A percentile compares a stretch with the other conserved stretches of the same genome.
These are phyloP conservation scores for Lacerta bilineata DNA, from an alignment of 2,797 vertebrate genomes.

Conservation along the genomic window DNA sequence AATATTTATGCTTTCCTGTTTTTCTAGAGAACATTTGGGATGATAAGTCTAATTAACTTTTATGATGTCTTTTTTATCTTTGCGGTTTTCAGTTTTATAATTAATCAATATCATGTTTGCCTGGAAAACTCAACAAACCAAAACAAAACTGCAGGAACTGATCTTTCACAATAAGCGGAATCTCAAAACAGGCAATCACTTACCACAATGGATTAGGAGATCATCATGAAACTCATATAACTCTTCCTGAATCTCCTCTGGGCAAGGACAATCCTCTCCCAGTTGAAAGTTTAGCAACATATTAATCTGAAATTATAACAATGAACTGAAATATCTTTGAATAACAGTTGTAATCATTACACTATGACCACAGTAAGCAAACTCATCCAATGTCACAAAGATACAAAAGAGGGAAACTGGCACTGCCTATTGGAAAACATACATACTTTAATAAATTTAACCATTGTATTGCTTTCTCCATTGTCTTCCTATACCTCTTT, in stretches of 20 bases:
- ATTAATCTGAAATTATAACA: slow-evolving; percentile 90
- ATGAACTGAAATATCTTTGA: slow-evolving; percentile 59
- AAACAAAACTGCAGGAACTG: background rate
- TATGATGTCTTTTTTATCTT: slow-evolving; percentile 10
- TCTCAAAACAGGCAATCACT: slow-evolving; percentile 55
- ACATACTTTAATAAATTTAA: no score
- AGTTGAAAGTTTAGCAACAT: slow-evolving; percentile 96
- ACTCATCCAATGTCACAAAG: background rate
- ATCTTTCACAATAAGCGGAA: background rate
- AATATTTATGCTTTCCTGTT: background rate
- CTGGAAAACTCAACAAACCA: background rate
- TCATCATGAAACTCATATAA: slow-evolving; percentile 94
- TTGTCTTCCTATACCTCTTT: background rate
- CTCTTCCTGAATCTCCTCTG: slow-evolving; percentile 93
- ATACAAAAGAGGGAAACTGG: no score
- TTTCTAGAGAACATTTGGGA: background rate
- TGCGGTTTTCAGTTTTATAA: background rate
- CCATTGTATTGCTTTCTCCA: no score
- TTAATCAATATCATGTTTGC: slow-evolving; percentile 7
- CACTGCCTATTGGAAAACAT: no score
- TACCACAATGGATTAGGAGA: slow-evolving; percentile 95
- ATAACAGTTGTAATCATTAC: background rate
- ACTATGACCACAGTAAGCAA: background rate
- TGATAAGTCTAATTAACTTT: background rate
- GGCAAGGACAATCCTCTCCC: slow-evolving; percentile 96